Evolutionary conservation across 1,140 invertebrate species (phyloP), one percentile per base, ranked within the genome.

Genomic region (Meloidogyne chitwoodi): DNA sequence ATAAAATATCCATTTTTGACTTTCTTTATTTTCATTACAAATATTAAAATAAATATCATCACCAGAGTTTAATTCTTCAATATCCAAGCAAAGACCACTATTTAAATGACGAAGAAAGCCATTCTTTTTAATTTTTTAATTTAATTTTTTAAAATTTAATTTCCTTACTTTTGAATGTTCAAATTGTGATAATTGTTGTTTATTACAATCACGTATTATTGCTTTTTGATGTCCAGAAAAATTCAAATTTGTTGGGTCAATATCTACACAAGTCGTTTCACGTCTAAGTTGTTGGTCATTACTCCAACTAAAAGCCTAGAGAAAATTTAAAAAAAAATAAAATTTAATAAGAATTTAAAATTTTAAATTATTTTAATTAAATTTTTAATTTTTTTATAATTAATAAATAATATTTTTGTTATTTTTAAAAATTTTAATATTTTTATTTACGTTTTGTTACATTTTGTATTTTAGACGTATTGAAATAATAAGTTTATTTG

Each of bases 211-310:
- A 22, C 69, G 34, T 27, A 78, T 24, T 27, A 78, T 77, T 16
- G 38, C 77, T 80, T 79, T 80, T 19, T 34, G 31, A 63, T 29
- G 11, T n/a, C 41, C 34, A 44, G 66, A 24, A 61, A 12, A 16
- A 66, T 19, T 56, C 64, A 72, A 26, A n/a, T 62, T 74, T 67
- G 2, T 24, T 19, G 0, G 19, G 10, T 74, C 76, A 16, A 83
- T 41, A 68, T 84, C 83, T 0, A 83, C 79, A 34, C 83, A 83
- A 11, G 81, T 85, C 14, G 79, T 83, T 81, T 83, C 83, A 1
- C 83, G 70, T 19, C 83, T 68, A 11, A 83, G 62, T 62, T 81
- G 56, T 16, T 75, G 68, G 27, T 79, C 80, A 2, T 74, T 78
- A 31, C 80, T 84, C 44, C 85, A 68, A 22, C 83, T 84, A 69